phyloP scores from a whole-genome alignment of 2,888 invertebrate genomes.

The Allacma fusca region DNA sequence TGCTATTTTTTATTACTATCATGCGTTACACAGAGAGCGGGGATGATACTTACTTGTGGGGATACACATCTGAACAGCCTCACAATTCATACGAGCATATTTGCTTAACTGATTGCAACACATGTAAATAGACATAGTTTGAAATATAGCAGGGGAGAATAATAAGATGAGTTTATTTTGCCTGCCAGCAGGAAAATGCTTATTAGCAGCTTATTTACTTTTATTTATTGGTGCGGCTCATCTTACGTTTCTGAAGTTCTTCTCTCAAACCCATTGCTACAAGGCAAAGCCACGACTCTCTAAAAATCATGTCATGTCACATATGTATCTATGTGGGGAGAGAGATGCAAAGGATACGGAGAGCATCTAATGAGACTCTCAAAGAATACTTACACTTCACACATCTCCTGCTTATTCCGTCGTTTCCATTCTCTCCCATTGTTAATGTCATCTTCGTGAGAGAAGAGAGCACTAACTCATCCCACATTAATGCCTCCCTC shows the following conservation, averaged over 20 bases:
- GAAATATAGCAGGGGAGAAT: not conserved
- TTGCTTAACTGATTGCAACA: constrained; percentile 9
- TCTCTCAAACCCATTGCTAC: not conserved
- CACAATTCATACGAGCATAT: not conserved
- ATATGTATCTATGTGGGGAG: not conserved
- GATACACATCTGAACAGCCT: no score
- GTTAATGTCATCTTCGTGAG: not conserved
- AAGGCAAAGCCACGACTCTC: not conserved
- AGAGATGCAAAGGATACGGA: not conserved
- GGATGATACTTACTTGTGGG: no score
- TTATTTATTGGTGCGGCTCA: constrained; percentile 18
- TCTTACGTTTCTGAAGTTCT: not conserved
- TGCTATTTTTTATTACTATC: no score
- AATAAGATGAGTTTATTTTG: constrained; percentile 17
- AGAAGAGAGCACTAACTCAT: not conserved
- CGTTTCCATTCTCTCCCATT: not conserved
- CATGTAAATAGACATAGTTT: not conserved
- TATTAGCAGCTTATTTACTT: constrained; percentile 34
- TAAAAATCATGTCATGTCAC: constrained; percentile 13
- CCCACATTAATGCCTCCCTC: not conserved
- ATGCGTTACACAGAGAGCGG: no score
- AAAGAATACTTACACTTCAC: not conserved
- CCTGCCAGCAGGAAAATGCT: constrained; percentile 14
- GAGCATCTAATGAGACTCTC: not conserved
- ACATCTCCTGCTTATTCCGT: not conserved